Evolutionary conservation across 2,113 vertebrate species (phyloP).

Genomic region (Taurulus bubalis): DNA sequence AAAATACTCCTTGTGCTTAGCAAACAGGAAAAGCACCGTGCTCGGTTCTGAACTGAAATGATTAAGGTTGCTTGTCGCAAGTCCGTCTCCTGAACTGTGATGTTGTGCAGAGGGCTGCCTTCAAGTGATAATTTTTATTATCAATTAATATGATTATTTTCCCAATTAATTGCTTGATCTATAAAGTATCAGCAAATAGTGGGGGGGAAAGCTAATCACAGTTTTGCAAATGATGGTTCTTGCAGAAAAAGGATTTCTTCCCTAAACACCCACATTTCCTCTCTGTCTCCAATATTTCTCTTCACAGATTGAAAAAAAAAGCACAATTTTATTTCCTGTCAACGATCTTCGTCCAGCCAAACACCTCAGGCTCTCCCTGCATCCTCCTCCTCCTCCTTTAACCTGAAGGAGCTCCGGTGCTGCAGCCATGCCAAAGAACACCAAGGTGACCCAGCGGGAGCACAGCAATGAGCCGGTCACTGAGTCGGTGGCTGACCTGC

Average conservation of each 20-base stretch:
- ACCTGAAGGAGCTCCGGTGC: conserved; percentile 29
- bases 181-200: neutral
- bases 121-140: neutral
- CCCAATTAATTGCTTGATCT: neutral
- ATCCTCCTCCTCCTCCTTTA: neutral
- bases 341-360: conserved; percentile 1
- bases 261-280: neutral
- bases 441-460: conserved; percentile 95
- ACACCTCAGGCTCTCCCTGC: neutral
- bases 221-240: neutral
- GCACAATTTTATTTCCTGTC: conserved; percentile 35
- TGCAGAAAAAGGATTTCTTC: neutral
- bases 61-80: neutral
- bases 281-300: conserved; percentile 1
- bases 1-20: conserved; percentile 2
- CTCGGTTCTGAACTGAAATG: neutral
- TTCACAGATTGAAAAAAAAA: conserved; percentile 60
- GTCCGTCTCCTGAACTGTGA: neutral
- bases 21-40: neutral
- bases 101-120: neutral
- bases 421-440: conserved; percentile 93
- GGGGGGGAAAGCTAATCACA: neutral
- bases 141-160: neutral
- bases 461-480: conserved; percentile 97
- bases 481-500: conserved; percentile 95